Evolutionary conservation across 2,888 invertebrate genomes (phyloP).

Genomic region (Macrosoma leucophasiata): DNA sequence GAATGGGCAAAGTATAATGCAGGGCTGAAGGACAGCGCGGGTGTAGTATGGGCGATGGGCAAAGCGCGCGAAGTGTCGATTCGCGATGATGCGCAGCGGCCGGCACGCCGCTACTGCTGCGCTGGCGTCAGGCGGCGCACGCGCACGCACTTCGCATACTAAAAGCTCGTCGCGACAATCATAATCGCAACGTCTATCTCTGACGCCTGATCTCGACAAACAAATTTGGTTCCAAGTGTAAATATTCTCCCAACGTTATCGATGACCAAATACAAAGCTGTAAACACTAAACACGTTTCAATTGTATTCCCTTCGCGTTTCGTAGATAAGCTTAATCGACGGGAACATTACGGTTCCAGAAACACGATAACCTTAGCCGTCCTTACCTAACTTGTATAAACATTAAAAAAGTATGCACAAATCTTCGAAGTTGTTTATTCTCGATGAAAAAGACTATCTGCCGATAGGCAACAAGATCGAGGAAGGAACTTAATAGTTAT

Average conservation of each 20-base stretch:
- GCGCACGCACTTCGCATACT: constrained; percentile 71
- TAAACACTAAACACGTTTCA: constrained; percentile 44
- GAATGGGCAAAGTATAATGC: constrained; percentile 34
- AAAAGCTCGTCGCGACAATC: constrained; percentile 55
- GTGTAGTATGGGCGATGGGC: constrained; percentile 43
- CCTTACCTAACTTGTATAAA: neutral
- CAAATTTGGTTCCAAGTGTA: constrained; percentile 51
- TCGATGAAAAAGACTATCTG: too few relatives aligned
- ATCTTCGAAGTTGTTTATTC: neutral
- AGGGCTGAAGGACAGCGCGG: constrained; percentile 13
- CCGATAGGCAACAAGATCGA: too few relatives aligned
- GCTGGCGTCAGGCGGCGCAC: constrained; percentile 61
- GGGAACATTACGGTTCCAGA: constrained; percentile 40
- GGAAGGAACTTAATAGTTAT: too few relatives aligned
- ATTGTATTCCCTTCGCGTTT: constrained; percentile 47
- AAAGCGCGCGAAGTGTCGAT: constrained; percentile 48
- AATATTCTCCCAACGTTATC: constrained; percentile 58
- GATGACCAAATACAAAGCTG: constrained; percentile 49
- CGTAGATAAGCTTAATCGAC: constrained; percentile 45
- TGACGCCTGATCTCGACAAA: constrained; percentile 55
- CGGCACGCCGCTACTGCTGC: constrained; percentile 36
- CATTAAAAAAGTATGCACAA: neutral
- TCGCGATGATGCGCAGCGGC: constrained; percentile 40
- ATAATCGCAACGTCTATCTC: constrained; percentile 57
- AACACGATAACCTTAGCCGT: constrained; percentile 35